Evolutionary conservation across 2,888 invertebrate genomes (phyloP).

Genomic region (Nomada hirtipes): DNA sequence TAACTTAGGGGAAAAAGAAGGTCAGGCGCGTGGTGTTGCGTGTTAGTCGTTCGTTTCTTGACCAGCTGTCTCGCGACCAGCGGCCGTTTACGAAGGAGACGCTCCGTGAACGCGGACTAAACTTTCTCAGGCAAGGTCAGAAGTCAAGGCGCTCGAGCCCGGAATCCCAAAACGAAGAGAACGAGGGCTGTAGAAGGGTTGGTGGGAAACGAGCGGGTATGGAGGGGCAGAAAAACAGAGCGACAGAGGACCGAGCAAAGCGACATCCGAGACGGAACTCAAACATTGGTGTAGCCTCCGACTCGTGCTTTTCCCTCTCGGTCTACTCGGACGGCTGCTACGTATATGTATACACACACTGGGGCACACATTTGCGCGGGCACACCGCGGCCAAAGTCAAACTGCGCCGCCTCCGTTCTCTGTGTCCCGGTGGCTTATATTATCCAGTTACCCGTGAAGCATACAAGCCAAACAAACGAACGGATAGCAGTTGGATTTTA

Average conservation of each 20-base stretch:
- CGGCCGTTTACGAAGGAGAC: constrained; percentile 49
- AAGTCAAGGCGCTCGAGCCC: constrained; percentile 29
- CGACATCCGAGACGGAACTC: constrained; percentile 79
- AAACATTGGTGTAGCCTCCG: constrained; percentile 76
- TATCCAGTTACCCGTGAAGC: constrained; percentile 77
- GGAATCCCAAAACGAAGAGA: no score
- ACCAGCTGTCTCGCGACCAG: constrained; percentile 11
- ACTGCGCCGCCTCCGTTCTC: constrained; percentile 59
- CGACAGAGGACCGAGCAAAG: constrained; percentile 66
- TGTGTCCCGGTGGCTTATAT: constrained; percentile 73
- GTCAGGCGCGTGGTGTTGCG: constrained; percentile 8
- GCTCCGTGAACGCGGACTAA: constrained; percentile 54
- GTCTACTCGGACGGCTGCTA: constrained; percentile 45
- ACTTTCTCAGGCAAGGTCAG: constrained; percentile 60
- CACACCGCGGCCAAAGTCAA: constrained; percentile 75
- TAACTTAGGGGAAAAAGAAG: not conserved
- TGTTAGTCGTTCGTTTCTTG: constrained; percentile 18
- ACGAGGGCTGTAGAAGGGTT: not conserved
- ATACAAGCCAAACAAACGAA: constrained; percentile 79
- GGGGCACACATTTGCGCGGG: constrained; percentile 70
- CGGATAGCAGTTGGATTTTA: constrained; percentile 71
- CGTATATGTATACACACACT: constrained; percentile 68
- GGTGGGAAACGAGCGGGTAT: constrained; percentile 15
- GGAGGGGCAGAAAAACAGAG: constrained; percentile 48
- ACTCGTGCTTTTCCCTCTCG: constrained; percentile 53